These are phyloP conservation scores for Pterostichus niger DNA, from an alignment of 2,888 invertebrate species.

Conservation along the genomic window DNA sequence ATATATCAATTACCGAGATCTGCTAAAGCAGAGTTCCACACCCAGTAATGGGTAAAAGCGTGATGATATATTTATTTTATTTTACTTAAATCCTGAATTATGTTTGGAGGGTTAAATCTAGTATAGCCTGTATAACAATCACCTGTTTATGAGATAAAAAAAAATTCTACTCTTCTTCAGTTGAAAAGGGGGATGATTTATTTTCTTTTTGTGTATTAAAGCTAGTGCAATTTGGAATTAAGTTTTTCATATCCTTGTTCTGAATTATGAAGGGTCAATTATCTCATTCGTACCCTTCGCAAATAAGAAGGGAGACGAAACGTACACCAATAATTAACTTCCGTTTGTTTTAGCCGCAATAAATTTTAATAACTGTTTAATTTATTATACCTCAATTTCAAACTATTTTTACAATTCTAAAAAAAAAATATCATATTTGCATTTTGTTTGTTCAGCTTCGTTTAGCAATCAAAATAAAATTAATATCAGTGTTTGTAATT, in stretches of 20 bases:
- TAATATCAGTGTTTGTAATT: too few relatives aligned
- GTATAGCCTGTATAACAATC: too few relatives aligned
- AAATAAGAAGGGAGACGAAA: slow-evolving; percentile 53
- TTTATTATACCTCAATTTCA: slow-evolving; percentile 41
- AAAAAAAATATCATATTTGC: too few relatives aligned
- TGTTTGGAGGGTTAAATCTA: too few relatives aligned
- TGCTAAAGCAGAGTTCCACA: too few relatives aligned
- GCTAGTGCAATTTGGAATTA: slow-evolving; percentile 41
- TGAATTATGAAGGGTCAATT: slow-evolving; percentile 60
- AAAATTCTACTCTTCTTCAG: too few relatives aligned
- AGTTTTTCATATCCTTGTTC: slow-evolving; percentile 58
- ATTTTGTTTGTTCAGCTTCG: too few relatives aligned
- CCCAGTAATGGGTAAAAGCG: too few relatives aligned
- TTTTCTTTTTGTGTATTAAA: slow-evolving; percentile 22
- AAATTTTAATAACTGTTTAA: slow-evolving; percentile 61
- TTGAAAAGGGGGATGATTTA: slow-evolving; percentile 11
- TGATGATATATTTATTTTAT: not conserved
- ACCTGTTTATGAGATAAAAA: not conserved
- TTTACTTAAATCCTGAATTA: not conserved
- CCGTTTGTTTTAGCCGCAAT: slow-evolving; percentile 52
- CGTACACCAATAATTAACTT: slow-evolving; percentile 54
- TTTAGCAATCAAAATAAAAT: too few relatives aligned
- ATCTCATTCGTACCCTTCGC: slow-evolving; percentile 39
- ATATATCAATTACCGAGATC: too few relatives aligned
- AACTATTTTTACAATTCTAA: not conserved